These are phyloP conservation scores for Stercorarius parasiticus DNA, from an alignment of 2,113 vertebrate species.

Conservation along the genomic window DNA sequence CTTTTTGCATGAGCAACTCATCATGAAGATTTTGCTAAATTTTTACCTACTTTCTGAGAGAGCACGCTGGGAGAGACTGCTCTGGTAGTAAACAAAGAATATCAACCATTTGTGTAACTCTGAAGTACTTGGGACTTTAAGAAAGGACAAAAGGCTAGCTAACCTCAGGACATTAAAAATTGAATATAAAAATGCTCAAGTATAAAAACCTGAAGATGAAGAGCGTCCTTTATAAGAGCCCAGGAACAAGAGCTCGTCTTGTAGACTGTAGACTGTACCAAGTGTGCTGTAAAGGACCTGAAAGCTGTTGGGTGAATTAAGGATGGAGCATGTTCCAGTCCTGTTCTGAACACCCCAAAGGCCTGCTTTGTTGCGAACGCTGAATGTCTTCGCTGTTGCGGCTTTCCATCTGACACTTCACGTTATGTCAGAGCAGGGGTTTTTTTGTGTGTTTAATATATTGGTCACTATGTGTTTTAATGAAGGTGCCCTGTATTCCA, in stretches of 20 bases:
- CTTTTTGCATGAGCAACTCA: background rate
- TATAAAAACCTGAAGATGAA: slow-evolving; percentile 22
- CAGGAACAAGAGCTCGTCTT: slow-evolving; percentile 58
- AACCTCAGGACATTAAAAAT: background rate
- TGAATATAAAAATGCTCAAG: background rate
- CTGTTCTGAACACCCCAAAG: slow-evolving; percentile 55
- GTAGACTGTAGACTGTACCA: slow-evolving; percentile 52
- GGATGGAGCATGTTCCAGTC: slow-evolving; percentile 59
- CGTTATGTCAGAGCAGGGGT: slow-evolving; percentile 48
- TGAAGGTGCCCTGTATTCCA: slow-evolving; percentile 74
- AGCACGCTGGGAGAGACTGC: background rate
- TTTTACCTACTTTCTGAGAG: background rate
- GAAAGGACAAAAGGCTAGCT: slow-evolving; percentile 39
- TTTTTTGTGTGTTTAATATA: slow-evolving; percentile 69
- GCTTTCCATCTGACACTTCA: slow-evolving; percentile 70
- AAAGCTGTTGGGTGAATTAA: slow-evolving; percentile 61
- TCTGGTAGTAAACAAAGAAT: background rate
- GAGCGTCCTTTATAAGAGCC: slow-evolving; percentile 47
- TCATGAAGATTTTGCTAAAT: background rate
- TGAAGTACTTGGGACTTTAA: background rate
- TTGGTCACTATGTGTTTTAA: slow-evolving; percentile 71
- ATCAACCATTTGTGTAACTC: background rate
- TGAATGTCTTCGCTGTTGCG: slow-evolving; percentile 65
- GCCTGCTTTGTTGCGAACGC: slow-evolving; percentile 48
- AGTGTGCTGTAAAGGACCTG: slow-evolving; percentile 30